A percentile compares a stretch with the other conserved stretches of the same genome.
These are phyloP conservation scores for Sinohyriopsis cumingii DNA, from an alignment of 2,888 invertebrate species.

Conservation along the genomic window DNA sequence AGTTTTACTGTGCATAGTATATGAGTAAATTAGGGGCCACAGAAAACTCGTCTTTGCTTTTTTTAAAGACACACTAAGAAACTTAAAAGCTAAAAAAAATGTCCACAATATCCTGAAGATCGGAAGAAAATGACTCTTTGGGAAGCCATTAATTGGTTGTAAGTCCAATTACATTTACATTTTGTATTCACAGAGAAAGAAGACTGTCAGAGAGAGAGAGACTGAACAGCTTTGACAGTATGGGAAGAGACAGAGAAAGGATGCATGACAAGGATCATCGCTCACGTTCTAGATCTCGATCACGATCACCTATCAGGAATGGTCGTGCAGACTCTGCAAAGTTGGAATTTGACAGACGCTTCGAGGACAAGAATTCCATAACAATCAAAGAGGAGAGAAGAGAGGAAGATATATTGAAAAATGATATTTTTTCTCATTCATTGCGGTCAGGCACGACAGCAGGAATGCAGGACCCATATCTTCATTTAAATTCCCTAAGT, in stretches of 20 bases:
- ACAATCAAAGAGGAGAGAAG: constrained; percentile 61
- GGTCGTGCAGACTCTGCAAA: constrained; percentile 55
- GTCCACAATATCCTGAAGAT: no score
- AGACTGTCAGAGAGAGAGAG: constrained; percentile 42
- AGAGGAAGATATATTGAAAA: constrained; percentile 45
- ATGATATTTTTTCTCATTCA: constrained; percentile 35
- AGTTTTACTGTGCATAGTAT: no score
- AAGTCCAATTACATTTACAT: background rate
- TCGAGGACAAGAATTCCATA: constrained; percentile 43
- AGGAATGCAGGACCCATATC: constrained; percentile 18
- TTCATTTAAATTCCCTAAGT: constrained; percentile 34
- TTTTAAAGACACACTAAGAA: no score
- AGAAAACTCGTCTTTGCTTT: no score
- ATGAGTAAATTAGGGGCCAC: no score
- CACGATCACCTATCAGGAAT: constrained; percentile 60
- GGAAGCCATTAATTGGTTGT: no score
- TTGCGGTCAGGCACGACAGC: constrained; percentile 41
- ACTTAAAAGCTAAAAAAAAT: no score
- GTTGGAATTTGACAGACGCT: constrained; percentile 50
- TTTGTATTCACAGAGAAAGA: constrained; percentile 37
- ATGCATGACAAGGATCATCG: constrained; percentile 39
- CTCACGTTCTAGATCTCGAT: constrained; percentile 45
- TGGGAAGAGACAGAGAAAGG: constrained; percentile 40
- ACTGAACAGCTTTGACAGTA: constrained; percentile 36
- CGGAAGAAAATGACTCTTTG: no score